Conservation (phyloP, 2,113 vertebrate species). For the Melozone crissalis region DNA sequence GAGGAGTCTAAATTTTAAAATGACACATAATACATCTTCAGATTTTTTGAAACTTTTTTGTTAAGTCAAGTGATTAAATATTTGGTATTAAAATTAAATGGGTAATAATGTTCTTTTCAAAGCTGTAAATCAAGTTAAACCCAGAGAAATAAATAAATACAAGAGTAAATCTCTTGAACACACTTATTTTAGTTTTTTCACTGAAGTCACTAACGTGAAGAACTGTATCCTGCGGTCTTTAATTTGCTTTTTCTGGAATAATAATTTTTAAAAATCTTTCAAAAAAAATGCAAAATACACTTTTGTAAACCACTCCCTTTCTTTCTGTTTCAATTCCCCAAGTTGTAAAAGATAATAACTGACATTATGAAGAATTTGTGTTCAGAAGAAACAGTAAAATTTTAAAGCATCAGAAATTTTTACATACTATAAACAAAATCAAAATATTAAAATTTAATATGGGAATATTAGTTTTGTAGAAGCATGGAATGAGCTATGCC, state of each 20-base stretch:
- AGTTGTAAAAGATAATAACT: not conserved
- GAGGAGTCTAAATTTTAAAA: not conserved
- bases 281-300: not conserved
- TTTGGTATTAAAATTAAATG: not conserved
- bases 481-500: not conserved
- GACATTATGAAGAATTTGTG: not conserved
- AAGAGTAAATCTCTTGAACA: not conserved
- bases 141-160: not conserved
- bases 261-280: not conserved
- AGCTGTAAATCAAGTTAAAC: not conserved
- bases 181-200: not conserved
- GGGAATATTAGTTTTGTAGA: not conserved
- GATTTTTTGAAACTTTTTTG: not conserved
- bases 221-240: not conserved
- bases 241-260: not conserved
- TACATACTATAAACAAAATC: rapidly evolving
- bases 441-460: not conserved
- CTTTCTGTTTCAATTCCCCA: not conserved
- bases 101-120: not conserved
- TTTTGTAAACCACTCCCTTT: not conserved
- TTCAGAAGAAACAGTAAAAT: not conserved
- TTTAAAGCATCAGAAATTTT: not conserved
- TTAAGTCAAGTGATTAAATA: rapidly evolving
- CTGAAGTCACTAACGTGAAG: not conserved
- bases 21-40: not conserved